A percentile compares a stretch with the other conserved stretches of the same genome.
Evolutionary conservation across 2,113 vertebrate genomes (phyloP).

Genomic region (Rhombomys opimus): DNA sequence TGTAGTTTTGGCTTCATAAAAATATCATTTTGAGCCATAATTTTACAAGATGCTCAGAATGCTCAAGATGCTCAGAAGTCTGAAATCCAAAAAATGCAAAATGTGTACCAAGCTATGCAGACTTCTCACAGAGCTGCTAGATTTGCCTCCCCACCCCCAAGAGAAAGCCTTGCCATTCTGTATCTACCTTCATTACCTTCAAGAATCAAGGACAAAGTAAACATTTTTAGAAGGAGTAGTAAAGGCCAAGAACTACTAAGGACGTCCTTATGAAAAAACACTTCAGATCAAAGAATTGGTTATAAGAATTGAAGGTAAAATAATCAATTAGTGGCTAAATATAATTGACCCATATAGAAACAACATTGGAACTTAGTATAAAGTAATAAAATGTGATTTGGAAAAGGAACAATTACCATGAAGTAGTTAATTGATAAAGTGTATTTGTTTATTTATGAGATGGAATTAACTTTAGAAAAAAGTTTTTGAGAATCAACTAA

Average conservation of each 20-base stretch:
- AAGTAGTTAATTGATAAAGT: not conserved
- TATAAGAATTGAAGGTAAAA: conserved; percentile 12
- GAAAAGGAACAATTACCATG: not conserved
- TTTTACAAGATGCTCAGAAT: conserved; percentile 12
- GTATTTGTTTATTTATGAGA: not conserved
- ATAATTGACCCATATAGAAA: conserved; percentile 15
- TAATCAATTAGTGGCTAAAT: not conserved
- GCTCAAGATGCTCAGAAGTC: not conserved
- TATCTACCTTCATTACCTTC: not conserved
- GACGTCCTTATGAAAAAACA: not conserved
- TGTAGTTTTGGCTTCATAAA: conserved; percentile 26
- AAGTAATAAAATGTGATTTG: not conserved
- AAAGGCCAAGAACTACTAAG: not conserved
- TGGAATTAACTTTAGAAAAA: not conserved
- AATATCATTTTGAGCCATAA: not conserved
- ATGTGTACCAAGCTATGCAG: not conserved
- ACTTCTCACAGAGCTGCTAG: not conserved
- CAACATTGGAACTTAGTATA: not conserved
- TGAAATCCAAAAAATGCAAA: not conserved
- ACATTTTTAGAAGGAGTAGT: not conserved
- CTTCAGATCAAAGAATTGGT: not conserved
- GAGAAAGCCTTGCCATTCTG: not conserved
- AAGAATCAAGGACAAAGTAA: not conserved
- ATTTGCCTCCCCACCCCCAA: not conserved
- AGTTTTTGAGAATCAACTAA: not conserved